Percentiles rank a stretch among this genome's conserved stretches.
Evolutionary conservation across 1,140 invertebrate genomes (phyloP).

Genomic region (Matsumurasca onukii): DNA sequence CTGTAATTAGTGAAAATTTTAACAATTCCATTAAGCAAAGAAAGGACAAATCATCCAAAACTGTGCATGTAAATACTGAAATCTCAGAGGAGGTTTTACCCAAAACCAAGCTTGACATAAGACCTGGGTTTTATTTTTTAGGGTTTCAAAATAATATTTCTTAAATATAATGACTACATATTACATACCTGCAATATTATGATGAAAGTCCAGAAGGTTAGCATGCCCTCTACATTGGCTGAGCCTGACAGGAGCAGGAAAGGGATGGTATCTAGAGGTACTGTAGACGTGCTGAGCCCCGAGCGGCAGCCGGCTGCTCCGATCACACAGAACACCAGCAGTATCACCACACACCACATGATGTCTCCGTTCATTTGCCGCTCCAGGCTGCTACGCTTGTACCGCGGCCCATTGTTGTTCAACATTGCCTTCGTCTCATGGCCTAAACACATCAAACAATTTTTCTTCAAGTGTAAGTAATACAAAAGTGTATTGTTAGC

Average conservation of each 20-base stretch:
- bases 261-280: conserved; percentile 54
- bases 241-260: conserved; percentile 58
- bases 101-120: too few species aligned
- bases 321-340: conserved; percentile 86
- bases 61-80: background rate
- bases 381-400: conserved; percentile 92
- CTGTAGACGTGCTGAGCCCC: conserved; percentile 66
- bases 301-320: conserved; percentile 88
- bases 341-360: conserved; percentile 93
- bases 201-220: conserved; percentile 93
- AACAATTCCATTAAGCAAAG: background rate
- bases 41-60: conserved; percentile 12
- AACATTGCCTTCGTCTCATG: conserved; percentile 98
- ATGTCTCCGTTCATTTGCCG: conserved; percentile 94
- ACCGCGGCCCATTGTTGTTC: conserved; percentile 93
- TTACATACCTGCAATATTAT: conserved; percentile 84
- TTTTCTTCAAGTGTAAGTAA: too few species aligned
- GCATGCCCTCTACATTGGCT: conserved; percentile 69
- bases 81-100: background rate
- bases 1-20: conserved; percentile 17
- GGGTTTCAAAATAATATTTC: too few species aligned
- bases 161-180: too few species aligned
- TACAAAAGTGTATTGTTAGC: too few species aligned
- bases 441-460: conserved; percentile 59
- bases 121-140: too few species aligned